Base-by-base conservation (phyloP, 2,888 invertebrate genomes). In the Oscheius sp. region DNA sequence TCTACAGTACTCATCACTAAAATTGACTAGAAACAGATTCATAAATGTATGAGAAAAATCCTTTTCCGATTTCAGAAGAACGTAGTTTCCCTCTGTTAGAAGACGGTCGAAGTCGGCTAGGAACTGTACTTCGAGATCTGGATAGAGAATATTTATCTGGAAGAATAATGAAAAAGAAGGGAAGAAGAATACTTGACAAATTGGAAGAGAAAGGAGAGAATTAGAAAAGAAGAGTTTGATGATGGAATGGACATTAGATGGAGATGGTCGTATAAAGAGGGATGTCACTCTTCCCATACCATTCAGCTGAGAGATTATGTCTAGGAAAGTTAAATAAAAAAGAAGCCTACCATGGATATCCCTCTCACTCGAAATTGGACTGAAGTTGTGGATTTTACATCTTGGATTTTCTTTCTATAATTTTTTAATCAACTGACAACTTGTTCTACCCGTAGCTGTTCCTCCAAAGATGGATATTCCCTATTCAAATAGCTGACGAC, bases 11-110 rank as follows among this genome's bases (percentile, higher is more conserved):
- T 66, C 36, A 8, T 70, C 54, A 24, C 68, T 54, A 67, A 71
- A 69, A 36, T 73, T 71, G 47, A 68, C 56, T 2, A 73, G 54
- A 33, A 73, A 73, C 3, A 73, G 36, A 30, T 69, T 73, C 50
- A 73, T 32, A 26, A 64, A 68, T 57, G 70, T 71, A 26, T 67
- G 62, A 1, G 66, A 61, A 4, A 70, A 66, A 33, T 71, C 73
- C 44, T 71, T 73, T 59, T 69, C 70, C 6, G 73, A 62, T 5
- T 71, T 64, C 38, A 71, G 63, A 14, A 73, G 50, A 28, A 73
- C 26, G 49, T 64, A 73, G 45, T 69, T 68, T 17, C 67, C 64
- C 30, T 69, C 71, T 33, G 64, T 38, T n/a, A 67, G 36, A 20
- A 73, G 59, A 5, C 32, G 28, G 33, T 62, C 49, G 22, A 62